These are phyloP conservation scores for Augochlorella aurata DNA, from an alignment of 2,888 invertebrate genomes.

Conservation along the genomic window DNA sequence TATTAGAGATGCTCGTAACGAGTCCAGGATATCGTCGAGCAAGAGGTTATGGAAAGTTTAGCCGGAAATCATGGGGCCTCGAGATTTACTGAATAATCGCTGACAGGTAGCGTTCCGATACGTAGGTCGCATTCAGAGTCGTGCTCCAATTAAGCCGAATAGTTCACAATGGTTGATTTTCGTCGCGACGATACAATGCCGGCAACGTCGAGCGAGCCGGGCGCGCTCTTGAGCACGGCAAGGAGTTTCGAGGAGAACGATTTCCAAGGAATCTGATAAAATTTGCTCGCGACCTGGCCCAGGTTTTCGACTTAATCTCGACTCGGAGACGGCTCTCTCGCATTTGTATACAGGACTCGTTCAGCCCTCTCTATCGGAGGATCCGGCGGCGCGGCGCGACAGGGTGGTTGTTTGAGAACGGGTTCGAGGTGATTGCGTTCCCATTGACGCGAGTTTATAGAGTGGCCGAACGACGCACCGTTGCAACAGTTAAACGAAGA, in stretches of 20 bases:
- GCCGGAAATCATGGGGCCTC: too few relatives aligned
- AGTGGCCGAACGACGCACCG: conserved; percentile 59
- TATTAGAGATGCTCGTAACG: too few relatives aligned
- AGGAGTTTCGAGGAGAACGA: conserved; percentile 11
- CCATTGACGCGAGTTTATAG: conserved; percentile 73
- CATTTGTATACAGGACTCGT: conserved; percentile 64
- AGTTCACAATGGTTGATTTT: not conserved
- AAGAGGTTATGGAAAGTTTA: too few relatives aligned
- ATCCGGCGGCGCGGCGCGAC: not conserved
- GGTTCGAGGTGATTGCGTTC: conserved; percentile 70
- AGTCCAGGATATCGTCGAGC: too few relatives aligned
- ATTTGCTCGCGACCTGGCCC: conserved; percentile 47
- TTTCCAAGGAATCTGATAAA: conserved; percentile 41
- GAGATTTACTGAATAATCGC: not conserved
- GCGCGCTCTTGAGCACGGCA: not conserved
- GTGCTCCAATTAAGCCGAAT: not conserved
- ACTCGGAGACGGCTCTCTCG: conserved; percentile 41
- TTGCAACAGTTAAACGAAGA: conserved; percentile 24
- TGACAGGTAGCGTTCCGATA: not conserved
- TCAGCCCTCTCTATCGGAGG: conserved; percentile 18
- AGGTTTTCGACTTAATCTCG: conserved; percentile 63
- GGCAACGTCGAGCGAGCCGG: not conserved
- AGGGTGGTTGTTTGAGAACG: conserved; percentile 52
- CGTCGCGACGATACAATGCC: not conserved
- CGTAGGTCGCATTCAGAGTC: not conserved